Conservation (phyloP, 2,797 vertebrate species). For the Decapterus maruadsi region DNA sequence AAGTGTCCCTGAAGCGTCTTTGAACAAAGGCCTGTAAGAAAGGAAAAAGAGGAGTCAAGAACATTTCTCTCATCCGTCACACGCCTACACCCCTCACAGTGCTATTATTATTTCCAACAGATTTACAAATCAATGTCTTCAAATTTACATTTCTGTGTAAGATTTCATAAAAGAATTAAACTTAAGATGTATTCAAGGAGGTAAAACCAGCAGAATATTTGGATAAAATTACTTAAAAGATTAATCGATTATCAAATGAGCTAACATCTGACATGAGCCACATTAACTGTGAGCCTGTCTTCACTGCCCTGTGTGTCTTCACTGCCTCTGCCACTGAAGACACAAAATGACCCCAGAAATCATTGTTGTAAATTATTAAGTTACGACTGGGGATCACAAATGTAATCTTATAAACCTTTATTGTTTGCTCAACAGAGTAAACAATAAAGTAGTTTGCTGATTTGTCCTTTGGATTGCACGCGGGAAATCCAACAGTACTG, state of each 20-base stretch:
- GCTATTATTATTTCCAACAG: neutral
- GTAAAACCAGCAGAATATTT: neutral
- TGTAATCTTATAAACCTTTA: neutral
- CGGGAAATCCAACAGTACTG: neutral
- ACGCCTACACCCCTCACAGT: neutral
- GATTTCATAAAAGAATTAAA: too few species aligned
- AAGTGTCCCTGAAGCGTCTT: slow-evolving; percentile 93
- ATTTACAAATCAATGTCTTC: neutral
- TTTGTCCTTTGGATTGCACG: neutral
- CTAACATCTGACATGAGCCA: neutral
- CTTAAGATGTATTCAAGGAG: neutral
- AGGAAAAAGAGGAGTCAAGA: slow-evolving; percentile 24
- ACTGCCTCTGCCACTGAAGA: too few species aligned
- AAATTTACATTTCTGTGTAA: too few species aligned
- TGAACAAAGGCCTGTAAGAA: slow-evolving; percentile 91
- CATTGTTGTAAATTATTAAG: too few species aligned
- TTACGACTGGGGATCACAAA: neutral
- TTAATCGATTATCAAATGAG: neutral
- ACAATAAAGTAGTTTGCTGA: too few species aligned
- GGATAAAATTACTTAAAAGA: neutral
- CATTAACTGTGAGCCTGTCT: too few species aligned
- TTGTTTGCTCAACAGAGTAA: neutral
- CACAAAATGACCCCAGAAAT: too few species aligned
- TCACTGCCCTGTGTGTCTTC: too few species aligned
- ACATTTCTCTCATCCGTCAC: neutral